Percentiles rank a stretch among this genome's conserved stretches.
Conservation (phyloP, 2,888 invertebrate species). For the Physocephala rufipes region DNA sequence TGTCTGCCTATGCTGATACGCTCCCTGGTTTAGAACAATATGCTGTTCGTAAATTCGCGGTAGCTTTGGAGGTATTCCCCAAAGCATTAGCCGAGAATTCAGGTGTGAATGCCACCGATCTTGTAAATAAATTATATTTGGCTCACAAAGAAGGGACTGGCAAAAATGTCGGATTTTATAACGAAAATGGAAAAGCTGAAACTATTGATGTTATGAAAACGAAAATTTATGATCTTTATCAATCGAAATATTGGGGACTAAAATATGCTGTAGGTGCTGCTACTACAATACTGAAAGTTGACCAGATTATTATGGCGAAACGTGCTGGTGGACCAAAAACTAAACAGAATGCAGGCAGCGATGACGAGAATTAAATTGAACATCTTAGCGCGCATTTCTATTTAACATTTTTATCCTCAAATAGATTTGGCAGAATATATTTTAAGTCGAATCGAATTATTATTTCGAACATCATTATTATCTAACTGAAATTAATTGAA, state of each 20-base stretch:
- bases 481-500: too few relatives aligned
- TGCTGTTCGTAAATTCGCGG: conserved; percentile 91
- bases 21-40: conserved; percentile 96
- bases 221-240: conserved; percentile 83
- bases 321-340: conserved; percentile 95
- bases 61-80: conserved; percentile 89
- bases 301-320: conserved; percentile 99
- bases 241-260: conserved; percentile 91
- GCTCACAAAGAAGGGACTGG: conserved; percentile 87
- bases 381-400: conserved; percentile 2
- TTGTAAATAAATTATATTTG: conserved; percentile 88
- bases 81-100: conserved; percentile 94
- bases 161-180: conserved; percentile 84
- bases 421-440: background rate
- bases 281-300: conserved; percentile 90
- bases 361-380: conserved; percentile 79
- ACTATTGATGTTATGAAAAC: conserved; percentile 80
- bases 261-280: conserved; percentile 96
- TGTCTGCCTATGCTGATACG: conserved; percentile 88
- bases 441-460: too few relatives aligned
- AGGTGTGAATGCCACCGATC: conserved; percentile 87
- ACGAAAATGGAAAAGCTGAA: conserved; percentile 78
- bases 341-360: conserved; percentile 73
- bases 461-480: too few relatives aligned
- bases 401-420: conserved; percentile 21